phyloP scores from a whole-genome alignment of 2,113 vertebrate species.

The Halcyon malimbica region DNA sequence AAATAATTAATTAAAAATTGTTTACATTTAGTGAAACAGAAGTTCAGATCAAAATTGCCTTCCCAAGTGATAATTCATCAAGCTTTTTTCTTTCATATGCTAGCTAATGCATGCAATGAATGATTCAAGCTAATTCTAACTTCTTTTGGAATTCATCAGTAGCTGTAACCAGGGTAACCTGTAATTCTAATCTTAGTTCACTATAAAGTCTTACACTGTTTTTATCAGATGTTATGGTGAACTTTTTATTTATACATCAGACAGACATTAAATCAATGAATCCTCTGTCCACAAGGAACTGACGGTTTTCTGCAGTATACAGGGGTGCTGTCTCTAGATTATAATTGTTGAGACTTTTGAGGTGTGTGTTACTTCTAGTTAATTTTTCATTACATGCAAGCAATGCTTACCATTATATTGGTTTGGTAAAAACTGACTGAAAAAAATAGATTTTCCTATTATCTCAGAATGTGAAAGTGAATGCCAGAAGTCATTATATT shows the following conservation, averaged over 20 bases:
- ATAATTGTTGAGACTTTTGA: background rate
- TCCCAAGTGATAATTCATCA: slow-evolving; percentile 1
- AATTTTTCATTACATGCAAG: background rate
- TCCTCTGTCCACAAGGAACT: background rate
- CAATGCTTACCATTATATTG: background rate
- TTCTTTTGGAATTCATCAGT: background rate
- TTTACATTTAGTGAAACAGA: slow-evolving; percentile 41
- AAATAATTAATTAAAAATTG: slow-evolving; percentile 46
- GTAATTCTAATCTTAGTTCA: background rate
- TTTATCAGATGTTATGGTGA: background rate
- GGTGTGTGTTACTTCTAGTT: background rate
- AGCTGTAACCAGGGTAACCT: slow-evolving; percentile 36
- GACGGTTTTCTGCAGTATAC: background rate
- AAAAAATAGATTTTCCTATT: background rate
- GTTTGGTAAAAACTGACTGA: background rate
- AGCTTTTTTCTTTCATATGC: background rate
- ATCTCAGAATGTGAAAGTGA: background rate
- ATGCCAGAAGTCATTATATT: background rate
- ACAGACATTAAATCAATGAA: background rate
- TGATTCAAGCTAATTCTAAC: slow-evolving; percentile 5
- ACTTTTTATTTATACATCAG: background rate
- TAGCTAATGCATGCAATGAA: background rate
- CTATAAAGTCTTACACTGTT: background rate
- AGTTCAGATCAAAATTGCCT: slow-evolving; percentile 23
- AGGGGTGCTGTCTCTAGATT: background rate